A percentile compares a stretch with the other conserved stretches of the same genome.
phyloP scores from a whole-genome alignment of 2,797 vertebrate species.

The Xiphorhynchus erythropygius region DNA sequence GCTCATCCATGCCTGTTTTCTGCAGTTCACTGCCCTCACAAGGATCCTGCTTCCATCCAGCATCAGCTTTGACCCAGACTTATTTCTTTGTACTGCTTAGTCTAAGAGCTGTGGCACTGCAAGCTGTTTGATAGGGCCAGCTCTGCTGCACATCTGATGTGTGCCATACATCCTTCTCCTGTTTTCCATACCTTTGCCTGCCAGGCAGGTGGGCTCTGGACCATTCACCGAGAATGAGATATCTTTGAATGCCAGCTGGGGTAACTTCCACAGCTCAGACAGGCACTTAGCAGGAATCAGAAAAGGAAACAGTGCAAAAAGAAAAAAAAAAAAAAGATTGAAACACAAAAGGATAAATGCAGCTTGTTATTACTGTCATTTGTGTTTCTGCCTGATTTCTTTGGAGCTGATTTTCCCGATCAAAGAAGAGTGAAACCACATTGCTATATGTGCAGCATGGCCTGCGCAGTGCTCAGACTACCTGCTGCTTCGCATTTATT shows the following conservation, averaged over 20 bases:
- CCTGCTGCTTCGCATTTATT: constrained; percentile 55
- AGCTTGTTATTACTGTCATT: neutral
- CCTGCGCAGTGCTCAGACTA: neutral
- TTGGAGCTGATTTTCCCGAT: neutral
- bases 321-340: neutral
- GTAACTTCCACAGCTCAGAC: neutral
- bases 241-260: neutral
- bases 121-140: neutral
- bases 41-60: neutral
- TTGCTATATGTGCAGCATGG: neutral
- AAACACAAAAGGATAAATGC: neutral
- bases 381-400: neutral
- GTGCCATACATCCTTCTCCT: neutral
- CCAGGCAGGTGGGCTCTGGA: neutral
- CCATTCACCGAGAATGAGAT: neutral
- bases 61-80: neutral
- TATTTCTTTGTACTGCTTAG: neutral
- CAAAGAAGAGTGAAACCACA: neutral
- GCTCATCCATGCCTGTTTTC: neutral
- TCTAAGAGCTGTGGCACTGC: neutral
- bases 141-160: neutral
- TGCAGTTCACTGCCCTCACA: neutral
- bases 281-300: neutral
- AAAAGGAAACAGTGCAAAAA: neutral
- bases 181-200: neutral